Conservation (phyloP, 1,140 invertebrate genomes). For the Muscidifurax raptorellus region DNA sequence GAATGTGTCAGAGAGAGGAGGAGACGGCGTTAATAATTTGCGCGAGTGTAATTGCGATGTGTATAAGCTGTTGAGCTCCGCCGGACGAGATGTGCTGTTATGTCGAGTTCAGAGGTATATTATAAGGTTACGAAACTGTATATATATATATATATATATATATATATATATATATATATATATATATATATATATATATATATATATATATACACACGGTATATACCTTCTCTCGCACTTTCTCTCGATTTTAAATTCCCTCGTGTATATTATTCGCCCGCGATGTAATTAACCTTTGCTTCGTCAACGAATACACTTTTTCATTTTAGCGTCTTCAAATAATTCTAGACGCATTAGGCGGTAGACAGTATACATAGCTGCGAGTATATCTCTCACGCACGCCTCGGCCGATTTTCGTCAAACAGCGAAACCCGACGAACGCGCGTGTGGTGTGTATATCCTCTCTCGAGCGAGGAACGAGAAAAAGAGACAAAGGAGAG, state of each 20-base stretch:
- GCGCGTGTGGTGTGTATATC: constrained; percentile 11
- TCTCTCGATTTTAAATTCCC: background rate
- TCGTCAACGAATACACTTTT: background rate
- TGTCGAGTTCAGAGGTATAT: constrained; percentile 3
- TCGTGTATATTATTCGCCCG: no score
- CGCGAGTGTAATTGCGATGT: constrained; percentile 34
- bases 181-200: no score
- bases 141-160: no score
- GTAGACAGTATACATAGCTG: background rate
- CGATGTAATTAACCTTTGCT: background rate
- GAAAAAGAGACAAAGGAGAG: constrained; percentile 16
- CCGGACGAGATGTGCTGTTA: no score
- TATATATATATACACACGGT: no score
- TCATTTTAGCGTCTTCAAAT: background rate
- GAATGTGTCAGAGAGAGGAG: constrained; percentile 18
- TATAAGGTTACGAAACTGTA: background rate
- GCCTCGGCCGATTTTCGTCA: background rate
- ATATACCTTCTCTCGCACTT: no score
- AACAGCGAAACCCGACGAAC: background rate
- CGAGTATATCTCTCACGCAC: background rate
- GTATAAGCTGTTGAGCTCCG: background rate
- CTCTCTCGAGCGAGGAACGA: background rate
- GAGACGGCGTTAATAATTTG: constrained; percentile 35
- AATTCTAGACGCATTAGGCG: background rate
- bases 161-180: no score